Evolutionary conservation across 2,888 invertebrate species (phyloP), one percentile per base, ranked within the genome.

Genomic region (Acanthosepion esculentum): DNA sequence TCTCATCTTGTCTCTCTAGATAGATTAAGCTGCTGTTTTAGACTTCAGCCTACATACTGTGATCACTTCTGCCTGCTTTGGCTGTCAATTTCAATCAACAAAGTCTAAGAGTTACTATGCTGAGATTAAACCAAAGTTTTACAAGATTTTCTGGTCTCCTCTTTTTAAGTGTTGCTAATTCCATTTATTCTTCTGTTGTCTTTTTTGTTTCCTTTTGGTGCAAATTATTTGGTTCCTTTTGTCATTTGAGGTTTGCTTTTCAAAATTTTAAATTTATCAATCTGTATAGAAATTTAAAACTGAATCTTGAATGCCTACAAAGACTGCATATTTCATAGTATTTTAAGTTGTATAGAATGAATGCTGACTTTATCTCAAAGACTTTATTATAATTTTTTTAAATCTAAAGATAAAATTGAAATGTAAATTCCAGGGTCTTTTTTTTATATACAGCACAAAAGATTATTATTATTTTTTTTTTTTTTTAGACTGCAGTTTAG

Each of bases 31-130:
- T 78, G 78, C 78, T n/a, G 33, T 78, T 78, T 78, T 78, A 78
- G 23, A 78, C 78, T 78, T 78, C n/a, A 33, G n/a, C 78, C 78
- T 78, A 78, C 78, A 78, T 78, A 78, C n/a, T 78, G 78, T 78
- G n/a, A n/a, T 78, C 78, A 78, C 78, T 78, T 78, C n/a, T n/a
- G 78, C 78, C 78, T 78, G 78, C 78, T 78, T 78, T 78, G 78
- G 78, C 78, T 78, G 78, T n/a, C 78, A 78, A 78, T 78, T 78
- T 78, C 78, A 78, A 78, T 78, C 78, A 78, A 78, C 78, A 15
- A 15, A n/a, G 78, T 18, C n/a, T 78, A 23, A 78, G 78, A 78
- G 78, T 15, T n/a, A n/a, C 78, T n/a, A 78, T 78, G n/a, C n/a
- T 78, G n/a, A 78, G 78, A 78, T 78, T 78, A 78, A 78, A n/a